A percentile compares a stretch with the other conserved stretches of the same genome.
Conservation (phyloP, 2,113 vertebrate genomes). For the Grammomys dolichurus region DNA sequence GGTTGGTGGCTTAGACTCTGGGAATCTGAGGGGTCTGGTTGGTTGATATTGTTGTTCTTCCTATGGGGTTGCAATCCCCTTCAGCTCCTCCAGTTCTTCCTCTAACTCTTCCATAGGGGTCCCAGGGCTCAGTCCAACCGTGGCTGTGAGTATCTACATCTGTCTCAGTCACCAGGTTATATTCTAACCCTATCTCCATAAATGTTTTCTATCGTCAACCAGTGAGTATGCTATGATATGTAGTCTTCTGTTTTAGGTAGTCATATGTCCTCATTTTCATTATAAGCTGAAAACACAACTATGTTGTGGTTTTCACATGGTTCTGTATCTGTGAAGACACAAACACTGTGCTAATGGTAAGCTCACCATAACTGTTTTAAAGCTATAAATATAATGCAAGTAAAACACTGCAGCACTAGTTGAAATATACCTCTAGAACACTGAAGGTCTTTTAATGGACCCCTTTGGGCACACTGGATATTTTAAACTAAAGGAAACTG, state of each 20-base stretch:
- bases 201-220: not conserved
- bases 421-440: conserved; percentile 38
- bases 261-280: not conserved
- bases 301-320: not conserved
- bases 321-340: not conserved
- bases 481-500: not conserved
- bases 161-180: too few species aligned
- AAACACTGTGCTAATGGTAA: not conserved
- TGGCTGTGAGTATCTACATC: too few species aligned
- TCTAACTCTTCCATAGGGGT: too few species aligned
- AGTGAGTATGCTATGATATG: not conserved
- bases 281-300: not conserved
- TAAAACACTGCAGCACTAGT: not conserved
- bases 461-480: not conserved
- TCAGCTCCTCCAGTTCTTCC: too few species aligned
- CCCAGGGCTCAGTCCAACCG: too few species aligned
- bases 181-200: not conserved
- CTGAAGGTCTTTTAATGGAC: not conserved
- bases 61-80: too few species aligned
- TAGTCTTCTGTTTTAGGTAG: conserved; percentile 20
- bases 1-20: too few species aligned
- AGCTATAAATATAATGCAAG: not conserved
- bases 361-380: not conserved
- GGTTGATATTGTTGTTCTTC: too few species aligned
- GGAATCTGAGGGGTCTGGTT: too few species aligned